A percentile compares a stretch with the other conserved stretches of the same genome.
Conservation (phyloP, 1,140 invertebrate genomes). For the Scylla paramamosain region DNA sequence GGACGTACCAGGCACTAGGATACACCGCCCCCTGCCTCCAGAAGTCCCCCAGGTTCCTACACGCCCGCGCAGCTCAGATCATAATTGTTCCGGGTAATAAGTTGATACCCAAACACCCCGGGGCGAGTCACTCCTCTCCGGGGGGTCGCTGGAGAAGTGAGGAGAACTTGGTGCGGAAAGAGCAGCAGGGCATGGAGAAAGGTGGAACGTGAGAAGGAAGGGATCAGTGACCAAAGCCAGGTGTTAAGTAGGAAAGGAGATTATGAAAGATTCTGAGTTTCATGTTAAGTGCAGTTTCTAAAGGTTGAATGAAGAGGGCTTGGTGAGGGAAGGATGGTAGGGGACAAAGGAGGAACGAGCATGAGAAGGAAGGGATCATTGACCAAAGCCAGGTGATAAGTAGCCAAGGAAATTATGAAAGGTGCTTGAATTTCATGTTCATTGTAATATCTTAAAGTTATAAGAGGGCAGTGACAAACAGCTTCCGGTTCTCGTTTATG, state of each 20-base stretch:
- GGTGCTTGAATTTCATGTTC: too few species aligned
- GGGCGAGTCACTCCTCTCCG: background rate
- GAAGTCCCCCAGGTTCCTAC: background rate
- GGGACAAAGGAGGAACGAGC: background rate
- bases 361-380: background rate
- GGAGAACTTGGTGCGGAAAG: background rate
- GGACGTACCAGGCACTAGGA: background rate
- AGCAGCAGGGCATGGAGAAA: background rate
- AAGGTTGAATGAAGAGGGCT: background rate
- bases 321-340: background rate
- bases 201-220: background rate
- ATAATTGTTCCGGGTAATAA: constrained; percentile 14
- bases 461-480: too few species aligned
- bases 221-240: background rate
- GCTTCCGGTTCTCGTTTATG: too few species aligned
- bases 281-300: too few species aligned
- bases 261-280: too few species aligned
- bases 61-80: background rate
- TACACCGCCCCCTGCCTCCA: background rate
- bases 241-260: background rate
- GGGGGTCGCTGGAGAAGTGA: background rate
- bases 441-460: too few species aligned
- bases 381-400: background rate
- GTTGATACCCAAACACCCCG: background rate
- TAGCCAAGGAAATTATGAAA: background rate